Percentiles rank a stretch among this genome's conserved stretches.
These are phyloP conservation scores for Ascaphus truei DNA, from an alignment of 2,113 vertebrate species.

Conservation along the genomic window DNA sequence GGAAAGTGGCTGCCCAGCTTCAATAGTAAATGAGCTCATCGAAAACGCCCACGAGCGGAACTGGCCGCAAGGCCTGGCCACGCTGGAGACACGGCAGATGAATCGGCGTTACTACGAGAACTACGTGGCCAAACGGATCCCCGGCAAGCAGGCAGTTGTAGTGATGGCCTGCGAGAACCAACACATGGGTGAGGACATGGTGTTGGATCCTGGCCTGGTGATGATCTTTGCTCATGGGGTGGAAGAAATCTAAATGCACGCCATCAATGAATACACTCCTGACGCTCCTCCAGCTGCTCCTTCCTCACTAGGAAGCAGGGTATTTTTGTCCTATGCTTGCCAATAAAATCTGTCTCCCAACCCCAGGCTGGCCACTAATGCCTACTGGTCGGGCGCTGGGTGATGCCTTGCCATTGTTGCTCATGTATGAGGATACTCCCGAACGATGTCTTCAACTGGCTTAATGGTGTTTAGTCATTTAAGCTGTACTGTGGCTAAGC, in stretches of 20 bases:
- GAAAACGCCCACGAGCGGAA: constrained; percentile 96
- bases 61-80: constrained; percentile 96
- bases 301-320: not conserved
- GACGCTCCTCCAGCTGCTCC: not conserved
- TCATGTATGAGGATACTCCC: not conserved
- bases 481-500: not conserved
- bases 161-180: constrained; percentile 98
- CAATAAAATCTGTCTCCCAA: not conserved
- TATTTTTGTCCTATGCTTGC: not conserved
- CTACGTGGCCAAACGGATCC: constrained; percentile 96
- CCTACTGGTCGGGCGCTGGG: not conserved
- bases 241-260: constrained; percentile 74
- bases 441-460: not conserved
- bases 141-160: constrained; percentile 95
- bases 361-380: constrained; percentile 10
- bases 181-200: constrained; percentile 98
- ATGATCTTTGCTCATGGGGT: constrained; percentile 97
- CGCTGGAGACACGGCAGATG: constrained; percentile 95
- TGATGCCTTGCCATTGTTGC: constrained; percentile 18
- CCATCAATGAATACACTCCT: not conserved
- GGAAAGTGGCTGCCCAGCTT: constrained; percentile 92
- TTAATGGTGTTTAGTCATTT: not conserved
- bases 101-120: constrained; percentile 97
- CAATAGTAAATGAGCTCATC: constrained; percentile 92
- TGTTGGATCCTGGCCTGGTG: constrained; percentile 92